Percentiles rank a stretch among this genome's conserved stretches.
These are phyloP conservation scores for Nesometra sesokonis DNA, from an alignment of 35 echinoderm and acorn worm genomes.

Conservation along the genomic window DNA sequence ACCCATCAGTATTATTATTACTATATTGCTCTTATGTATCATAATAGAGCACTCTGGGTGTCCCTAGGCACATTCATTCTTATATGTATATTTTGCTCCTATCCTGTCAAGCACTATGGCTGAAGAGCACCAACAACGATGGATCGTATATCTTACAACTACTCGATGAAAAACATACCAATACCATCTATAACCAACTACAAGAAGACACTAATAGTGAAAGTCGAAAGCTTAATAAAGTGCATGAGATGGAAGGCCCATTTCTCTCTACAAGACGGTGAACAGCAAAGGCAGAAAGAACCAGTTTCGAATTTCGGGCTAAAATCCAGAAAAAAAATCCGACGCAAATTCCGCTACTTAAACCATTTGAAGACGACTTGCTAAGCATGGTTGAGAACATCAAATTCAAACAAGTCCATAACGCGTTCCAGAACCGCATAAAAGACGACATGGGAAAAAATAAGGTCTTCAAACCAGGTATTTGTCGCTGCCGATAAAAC, in stretches of 20 bases:
- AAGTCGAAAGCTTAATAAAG: constrained; percentile 18
- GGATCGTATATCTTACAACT: background rate
- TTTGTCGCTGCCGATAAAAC: constrained; percentile 5
- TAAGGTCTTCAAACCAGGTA: background rate
- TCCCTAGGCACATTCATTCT: too few relatives aligned
- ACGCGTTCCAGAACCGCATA: background rate
- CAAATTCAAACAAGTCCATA: background rate
- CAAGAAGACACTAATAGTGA: background rate
- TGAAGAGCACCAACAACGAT: background rate
- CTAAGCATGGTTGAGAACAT: constrained; percentile 14
- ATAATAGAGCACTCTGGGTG: too few relatives aligned
- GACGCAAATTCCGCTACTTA: background rate
- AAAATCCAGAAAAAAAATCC: constrained; percentile 7
- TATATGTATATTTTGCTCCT: too few relatives aligned
- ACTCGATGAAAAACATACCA: constrained; percentile 11
- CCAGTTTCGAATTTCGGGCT: background rate
- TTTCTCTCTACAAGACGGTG: background rate
- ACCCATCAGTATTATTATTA: too few relatives aligned
- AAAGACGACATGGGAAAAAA: background rate
- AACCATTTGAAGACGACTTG: background rate
- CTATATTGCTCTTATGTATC: too few relatives aligned
- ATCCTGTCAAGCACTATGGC: too few relatives aligned
- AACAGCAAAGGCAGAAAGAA: background rate
- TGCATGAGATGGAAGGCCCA: constrained; percentile 12
- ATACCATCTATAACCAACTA: background rate